A percentile compares a stretch with the other conserved stretches of the same genome.
These are phyloP conservation scores for Pangasius macronema DNA, from an alignment of 2,797 vertebrate genomes.

Conservation along the genomic window DNA sequence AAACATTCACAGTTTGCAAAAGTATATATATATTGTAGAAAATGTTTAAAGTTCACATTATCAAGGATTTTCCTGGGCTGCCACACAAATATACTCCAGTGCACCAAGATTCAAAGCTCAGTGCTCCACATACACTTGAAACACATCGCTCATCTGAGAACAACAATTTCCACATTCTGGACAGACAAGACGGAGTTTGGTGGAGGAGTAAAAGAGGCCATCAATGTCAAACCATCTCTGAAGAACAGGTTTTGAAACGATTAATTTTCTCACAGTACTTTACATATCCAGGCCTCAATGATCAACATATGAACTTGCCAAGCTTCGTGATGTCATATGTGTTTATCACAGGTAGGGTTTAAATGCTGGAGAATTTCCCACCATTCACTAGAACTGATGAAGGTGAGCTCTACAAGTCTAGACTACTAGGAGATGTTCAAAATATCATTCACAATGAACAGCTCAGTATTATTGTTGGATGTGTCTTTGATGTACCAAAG, in stretches of 20 bases:
- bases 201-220: background rate
- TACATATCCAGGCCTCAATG: background rate
- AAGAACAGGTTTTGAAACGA: background rate
- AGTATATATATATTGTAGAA: background rate
- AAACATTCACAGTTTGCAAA: background rate
- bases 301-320: background rate
- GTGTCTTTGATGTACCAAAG: background rate
- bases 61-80: background rate
- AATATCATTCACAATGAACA: background rate
- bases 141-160: background rate
- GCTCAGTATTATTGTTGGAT: background rate
- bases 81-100: background rate
- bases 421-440: background rate
- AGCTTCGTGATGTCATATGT: background rate
- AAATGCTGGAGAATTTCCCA: background rate
- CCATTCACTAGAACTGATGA: background rate
- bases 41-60: background rate
- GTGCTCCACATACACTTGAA: background rate
- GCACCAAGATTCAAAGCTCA: background rate
- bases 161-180: background rate
- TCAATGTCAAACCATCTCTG: background rate
- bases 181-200: background rate
- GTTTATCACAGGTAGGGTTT: slow-evolving; percentile 2
- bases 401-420: background rate
- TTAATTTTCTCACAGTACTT: background rate